Evolutionary conservation across 2,113 vertebrate species (phyloP).

Genomic region (Spea bombifrons): DNA sequence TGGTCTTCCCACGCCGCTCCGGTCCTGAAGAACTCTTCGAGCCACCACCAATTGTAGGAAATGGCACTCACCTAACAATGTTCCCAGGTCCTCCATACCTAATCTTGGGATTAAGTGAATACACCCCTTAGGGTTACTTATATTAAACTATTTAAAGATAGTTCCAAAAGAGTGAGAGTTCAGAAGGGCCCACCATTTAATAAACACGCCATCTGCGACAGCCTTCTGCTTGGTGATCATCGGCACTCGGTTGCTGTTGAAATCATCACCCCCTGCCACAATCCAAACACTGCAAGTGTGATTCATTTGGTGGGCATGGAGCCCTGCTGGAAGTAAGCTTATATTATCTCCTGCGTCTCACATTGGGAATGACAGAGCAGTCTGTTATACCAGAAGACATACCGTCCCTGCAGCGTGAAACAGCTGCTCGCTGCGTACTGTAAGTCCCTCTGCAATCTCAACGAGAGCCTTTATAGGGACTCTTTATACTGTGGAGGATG

Average conservation of each 20-base stretch:
- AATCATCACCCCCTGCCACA: constrained; percentile 1
- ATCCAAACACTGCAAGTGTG: background rate
- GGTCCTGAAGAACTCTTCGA: no score
- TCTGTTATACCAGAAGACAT: constrained; percentile 28
- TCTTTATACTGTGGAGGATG: background rate
- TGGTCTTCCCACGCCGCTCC: no score
- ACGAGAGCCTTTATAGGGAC: background rate
- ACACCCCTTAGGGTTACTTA: no score
- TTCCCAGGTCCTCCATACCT: no score
- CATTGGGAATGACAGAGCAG: constrained; percentile 35
- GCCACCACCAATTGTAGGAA: no score
- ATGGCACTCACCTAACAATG: no score
- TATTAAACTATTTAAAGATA: no score
- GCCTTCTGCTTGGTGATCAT: background rate
- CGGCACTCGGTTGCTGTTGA: background rate
- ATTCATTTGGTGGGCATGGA: constrained; percentile 21
- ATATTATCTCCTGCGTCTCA: constrained; percentile 11
- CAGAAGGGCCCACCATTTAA: background rate
- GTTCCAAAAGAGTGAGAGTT: background rate
- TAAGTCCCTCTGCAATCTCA: background rate
- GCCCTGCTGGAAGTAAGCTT: constrained; percentile 7
- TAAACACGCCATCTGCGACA: constrained; percentile 5
- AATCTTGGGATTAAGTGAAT: no score
- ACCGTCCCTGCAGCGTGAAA: constrained; percentile 9
- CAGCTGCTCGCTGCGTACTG: constrained; percentile 11